Base-by-base conservation (phyloP, 2,888 invertebrate species). In the Tetrapedia diversipes region DNA sequence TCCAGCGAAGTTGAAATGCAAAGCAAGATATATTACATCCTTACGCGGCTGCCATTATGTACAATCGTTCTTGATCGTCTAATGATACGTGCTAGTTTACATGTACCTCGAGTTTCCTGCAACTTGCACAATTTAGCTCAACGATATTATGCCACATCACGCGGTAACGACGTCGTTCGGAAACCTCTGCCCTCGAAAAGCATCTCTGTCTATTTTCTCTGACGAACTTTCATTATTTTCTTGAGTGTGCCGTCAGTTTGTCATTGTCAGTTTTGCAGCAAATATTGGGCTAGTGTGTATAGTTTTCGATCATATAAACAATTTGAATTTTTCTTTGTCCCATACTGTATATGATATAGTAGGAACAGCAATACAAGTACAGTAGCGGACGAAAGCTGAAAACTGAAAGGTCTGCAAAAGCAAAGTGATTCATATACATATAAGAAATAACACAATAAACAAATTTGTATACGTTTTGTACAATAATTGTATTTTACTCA, bases 81-180 rank as follows among this genome's bases (percentile, higher is more conserved):
- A 32, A 27, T 69, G 63, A 78, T 75, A 39, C 34, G 14, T 16
- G 8, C 64, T 53, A 66, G 64, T 69, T 43, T 32, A 37, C 66
- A 51, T 65, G 47, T 57, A 61, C 39, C 39, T 7, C 34, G 41
- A 57, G 41, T 49, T 81, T 60, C 53, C 34, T 37, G 71, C 14
- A 60, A 53, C 66, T 71, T 68, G 39, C 54, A 77, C 70, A 53
- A 82, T 79, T 65, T 65, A 76, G 47, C 70, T 51, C 60, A 24
- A 41, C 64, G 60, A 61, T 69, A 77, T 72, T 66, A 68, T 45
- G 47, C 24, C 49, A 16, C 37, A 61, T 63, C 68, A 59, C 47
- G 65, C 22, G 51, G 32, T 41, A 66, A 66, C 61, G 27, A 66
- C 43, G 39, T 45, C 47, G 54, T 14, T 61, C 45, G 24, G 45